Conservation (phyloP, 2,113 vertebrate genomes). For the Oreochromis aureus region DNA sequence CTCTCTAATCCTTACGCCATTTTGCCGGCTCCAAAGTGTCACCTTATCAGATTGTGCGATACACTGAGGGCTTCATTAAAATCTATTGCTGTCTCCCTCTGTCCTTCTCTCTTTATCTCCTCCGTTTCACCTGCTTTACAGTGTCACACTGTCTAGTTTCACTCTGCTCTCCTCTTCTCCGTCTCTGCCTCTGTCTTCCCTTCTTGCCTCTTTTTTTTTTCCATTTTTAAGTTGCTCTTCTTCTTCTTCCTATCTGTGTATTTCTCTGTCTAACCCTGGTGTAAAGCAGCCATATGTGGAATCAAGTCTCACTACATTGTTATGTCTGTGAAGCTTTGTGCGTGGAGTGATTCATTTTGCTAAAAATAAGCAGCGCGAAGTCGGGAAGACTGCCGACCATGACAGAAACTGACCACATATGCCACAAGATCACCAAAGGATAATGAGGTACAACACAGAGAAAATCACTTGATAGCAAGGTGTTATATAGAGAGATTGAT, state of each 20-base stretch:
- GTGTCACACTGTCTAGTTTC: background rate
- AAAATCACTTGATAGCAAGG: background rate
- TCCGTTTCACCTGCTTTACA: background rate
- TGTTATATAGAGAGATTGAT: background rate
- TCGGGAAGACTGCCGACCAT: background rate
- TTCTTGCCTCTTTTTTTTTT: background rate
- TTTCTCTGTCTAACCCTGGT: background rate
- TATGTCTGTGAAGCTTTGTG: background rate
- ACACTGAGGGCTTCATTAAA: constrained; percentile 24
- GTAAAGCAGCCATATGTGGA: background rate
- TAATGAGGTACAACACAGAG: background rate
- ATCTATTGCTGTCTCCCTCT: background rate
- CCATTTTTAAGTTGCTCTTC: background rate
- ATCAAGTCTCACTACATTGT: background rate
- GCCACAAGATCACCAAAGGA: background rate
- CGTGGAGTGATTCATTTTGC: background rate
- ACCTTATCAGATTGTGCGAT: background rate
- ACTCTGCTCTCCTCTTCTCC: background rate
- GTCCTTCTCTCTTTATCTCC: background rate
- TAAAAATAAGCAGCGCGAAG: background rate
- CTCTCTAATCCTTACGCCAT: background rate
- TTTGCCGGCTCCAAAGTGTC: background rate
- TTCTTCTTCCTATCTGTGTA: background rate
- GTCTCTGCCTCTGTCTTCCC: background rate
- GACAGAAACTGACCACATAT: background rate